Evolutionary conservation across 2,888 invertebrate species (phyloP).

Genomic region (Meteorus cinctellus): DNA sequence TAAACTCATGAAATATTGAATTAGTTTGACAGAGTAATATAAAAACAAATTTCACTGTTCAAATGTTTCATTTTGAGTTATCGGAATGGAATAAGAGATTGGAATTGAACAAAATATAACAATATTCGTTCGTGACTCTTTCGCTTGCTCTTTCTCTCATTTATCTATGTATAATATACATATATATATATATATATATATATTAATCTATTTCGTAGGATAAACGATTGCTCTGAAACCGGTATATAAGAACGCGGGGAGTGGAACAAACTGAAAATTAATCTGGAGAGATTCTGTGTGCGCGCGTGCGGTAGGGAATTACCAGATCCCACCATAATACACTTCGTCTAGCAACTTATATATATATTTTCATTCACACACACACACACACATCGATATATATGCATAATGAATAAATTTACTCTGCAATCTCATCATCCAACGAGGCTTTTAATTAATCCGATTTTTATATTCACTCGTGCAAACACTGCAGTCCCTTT

Average conservation of each 20-base stretch:
- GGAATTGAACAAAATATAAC: no score
- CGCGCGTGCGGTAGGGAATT: not conserved
- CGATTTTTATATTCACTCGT: conserved; percentile 5
- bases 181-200: not conserved
- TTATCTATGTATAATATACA: not conserved
- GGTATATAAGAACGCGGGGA: conserved; percentile 1
- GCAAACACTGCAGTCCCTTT: not conserved
- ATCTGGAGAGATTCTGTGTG: not conserved
- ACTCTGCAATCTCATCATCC: conserved; percentile 8
- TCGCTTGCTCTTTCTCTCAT: not conserved
- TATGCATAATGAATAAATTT: conserved; percentile 7
- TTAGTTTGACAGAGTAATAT: no score
- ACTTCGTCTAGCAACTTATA: conserved; percentile 4
- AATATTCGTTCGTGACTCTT: not conserved
- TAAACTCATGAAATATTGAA: no score
- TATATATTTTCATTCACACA: not conserved
- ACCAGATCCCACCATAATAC: not conserved
- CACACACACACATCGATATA: not conserved
- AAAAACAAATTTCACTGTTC: no score
- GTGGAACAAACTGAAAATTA: conserved; percentile 8
- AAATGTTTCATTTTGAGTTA: no score
- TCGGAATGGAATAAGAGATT: no score
- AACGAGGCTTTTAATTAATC: conserved; percentile 10
- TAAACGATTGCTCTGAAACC: conserved; percentile 6
- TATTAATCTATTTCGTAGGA: not conserved